Evolutionary conservation across 1,140 invertebrate genomes (phyloP).

Genomic region (Lepidurus apus): DNA sequence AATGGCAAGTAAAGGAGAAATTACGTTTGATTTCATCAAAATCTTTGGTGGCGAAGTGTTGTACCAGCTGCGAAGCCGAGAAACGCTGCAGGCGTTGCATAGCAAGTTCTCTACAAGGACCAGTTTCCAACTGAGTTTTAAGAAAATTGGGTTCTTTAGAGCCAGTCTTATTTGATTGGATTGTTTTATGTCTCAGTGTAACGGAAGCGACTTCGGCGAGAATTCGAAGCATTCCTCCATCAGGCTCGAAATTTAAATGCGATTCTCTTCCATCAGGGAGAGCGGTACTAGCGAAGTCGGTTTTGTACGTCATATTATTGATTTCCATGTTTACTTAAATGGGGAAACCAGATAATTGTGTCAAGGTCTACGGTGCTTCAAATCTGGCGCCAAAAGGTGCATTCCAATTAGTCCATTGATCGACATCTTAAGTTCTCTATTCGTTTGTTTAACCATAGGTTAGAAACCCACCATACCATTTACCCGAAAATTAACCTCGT

Average conservation of each 20-base stretch:
- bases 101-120: conserved; percentile 34
- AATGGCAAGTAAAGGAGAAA: conserved; percentile 53
- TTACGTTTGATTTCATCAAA: conserved; percentile 54
- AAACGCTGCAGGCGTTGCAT: not conserved
- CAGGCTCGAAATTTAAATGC: not conserved
- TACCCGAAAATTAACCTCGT: not conserved
- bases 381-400: no score
- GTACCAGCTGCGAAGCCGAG: conserved; percentile 46
- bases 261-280: not conserved
- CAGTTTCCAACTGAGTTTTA: conserved; percentile 46
- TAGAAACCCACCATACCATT: not conserved
- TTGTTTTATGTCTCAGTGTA: conserved; percentile 45
- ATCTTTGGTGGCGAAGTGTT: conserved; percentile 53
- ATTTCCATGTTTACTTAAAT: conserved; percentile 24
- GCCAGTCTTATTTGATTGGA: conserved; percentile 41
- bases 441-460: not conserved
- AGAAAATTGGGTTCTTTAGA: conserved; percentile 39
- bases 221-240: conserved; percentile 45
- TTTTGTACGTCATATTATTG: no score
- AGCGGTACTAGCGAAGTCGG: no score
- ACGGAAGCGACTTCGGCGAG: conserved; percentile 52
- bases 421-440: not conserved
- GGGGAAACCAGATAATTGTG: no score
- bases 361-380: no score
- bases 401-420: no score